These are phyloP conservation scores for Lobophora halterata DNA, from an alignment of 2,888 invertebrate species.

Conservation along the genomic window DNA sequence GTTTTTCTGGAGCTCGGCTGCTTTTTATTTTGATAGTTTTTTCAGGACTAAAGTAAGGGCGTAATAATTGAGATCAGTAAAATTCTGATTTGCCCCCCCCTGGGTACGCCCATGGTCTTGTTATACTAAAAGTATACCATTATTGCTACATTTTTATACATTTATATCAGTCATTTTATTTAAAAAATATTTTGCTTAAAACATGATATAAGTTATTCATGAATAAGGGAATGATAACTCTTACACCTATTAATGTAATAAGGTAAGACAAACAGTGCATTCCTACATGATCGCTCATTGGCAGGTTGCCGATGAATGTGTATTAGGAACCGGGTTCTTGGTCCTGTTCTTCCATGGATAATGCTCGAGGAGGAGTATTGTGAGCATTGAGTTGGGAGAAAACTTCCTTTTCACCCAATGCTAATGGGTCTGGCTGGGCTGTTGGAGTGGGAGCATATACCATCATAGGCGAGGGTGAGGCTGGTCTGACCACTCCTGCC, in stretches of 20 bases:
- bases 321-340: slow-evolving; percentile 71
- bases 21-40: too few species aligned
- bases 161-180: slow-evolving; percentile 41
- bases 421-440: slow-evolving; percentile 70
- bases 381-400: slow-evolving; percentile 71
- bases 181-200: slow-evolving; percentile 37
- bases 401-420: slow-evolving; percentile 73
- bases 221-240: slow-evolving; percentile 47
- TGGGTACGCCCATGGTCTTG: too few species aligned
- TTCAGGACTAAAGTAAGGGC: too few species aligned
- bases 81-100: too few species aligned
- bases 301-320: slow-evolving; percentile 48
- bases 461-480: slow-evolving; percentile 84
- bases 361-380: slow-evolving; percentile 57
- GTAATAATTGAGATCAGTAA: too few species aligned
- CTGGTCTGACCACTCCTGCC: slow-evolving; percentile 76
- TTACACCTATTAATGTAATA: slow-evolving; percentile 26
- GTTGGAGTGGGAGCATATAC: slow-evolving; percentile 67
- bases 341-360: slow-evolving; percentile 70
- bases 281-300: slow-evolving; percentile 45
- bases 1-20: too few species aligned
- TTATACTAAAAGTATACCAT: slow-evolving; percentile 36
- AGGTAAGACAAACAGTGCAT: slow-evolving; percentile 52
- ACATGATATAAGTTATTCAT: slow-evolving; percentile 36
- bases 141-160: slow-evolving; percentile 26